Conservation (phyloP, 2,888 invertebrate species). For the Hermodice carunculata region DNA sequence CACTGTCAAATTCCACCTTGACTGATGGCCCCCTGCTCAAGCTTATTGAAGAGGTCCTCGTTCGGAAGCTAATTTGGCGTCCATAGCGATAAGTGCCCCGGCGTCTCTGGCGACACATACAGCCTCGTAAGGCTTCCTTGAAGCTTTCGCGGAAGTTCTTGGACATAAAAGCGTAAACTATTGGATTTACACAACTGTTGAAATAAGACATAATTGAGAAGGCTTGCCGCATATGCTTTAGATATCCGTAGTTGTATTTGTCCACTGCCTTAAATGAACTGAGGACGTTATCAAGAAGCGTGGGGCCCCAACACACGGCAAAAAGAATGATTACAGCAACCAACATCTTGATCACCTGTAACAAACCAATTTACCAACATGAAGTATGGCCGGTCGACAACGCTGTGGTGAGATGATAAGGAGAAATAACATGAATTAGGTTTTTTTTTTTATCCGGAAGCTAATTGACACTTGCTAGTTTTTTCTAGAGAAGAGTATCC, state of each 20-base stretch:
- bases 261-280: slow-evolving; percentile 75
- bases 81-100: too few relatives aligned
- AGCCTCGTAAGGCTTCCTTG: slow-evolving; percentile 56
- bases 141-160: slow-evolving; percentile 76
- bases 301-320: slow-evolving; percentile 79
- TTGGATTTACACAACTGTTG: slow-evolving; percentile 81
- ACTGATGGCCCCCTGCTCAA: slow-evolving; percentile 9
- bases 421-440: too few relatives aligned
- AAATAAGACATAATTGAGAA: slow-evolving; percentile 79
- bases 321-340: slow-evolving; percentile 79
- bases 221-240: slow-evolving; percentile 76
- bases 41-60: slow-evolving; percentile 12
- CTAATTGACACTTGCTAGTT: too few relatives aligned
- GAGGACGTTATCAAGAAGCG: slow-evolving; percentile 77
- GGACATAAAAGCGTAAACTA: slow-evolving; percentile 83
- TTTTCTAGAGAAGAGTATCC: too few relatives aligned
- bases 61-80: slow-evolving; percentile 26
- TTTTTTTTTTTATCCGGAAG: too few relatives aligned
- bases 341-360: slow-evolving; percentile 84
- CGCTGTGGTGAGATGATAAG: too few relatives aligned
- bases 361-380: too few relatives aligned
- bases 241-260: slow-evolving; percentile 71
- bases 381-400: too few relatives aligned
- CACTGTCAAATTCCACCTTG: too few relatives aligned
- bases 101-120: too few relatives aligned